Evolutionary conservation across 2,113 vertebrate genomes (phyloP).

Genomic region (Ibidorhyncha struthersii): DNA sequence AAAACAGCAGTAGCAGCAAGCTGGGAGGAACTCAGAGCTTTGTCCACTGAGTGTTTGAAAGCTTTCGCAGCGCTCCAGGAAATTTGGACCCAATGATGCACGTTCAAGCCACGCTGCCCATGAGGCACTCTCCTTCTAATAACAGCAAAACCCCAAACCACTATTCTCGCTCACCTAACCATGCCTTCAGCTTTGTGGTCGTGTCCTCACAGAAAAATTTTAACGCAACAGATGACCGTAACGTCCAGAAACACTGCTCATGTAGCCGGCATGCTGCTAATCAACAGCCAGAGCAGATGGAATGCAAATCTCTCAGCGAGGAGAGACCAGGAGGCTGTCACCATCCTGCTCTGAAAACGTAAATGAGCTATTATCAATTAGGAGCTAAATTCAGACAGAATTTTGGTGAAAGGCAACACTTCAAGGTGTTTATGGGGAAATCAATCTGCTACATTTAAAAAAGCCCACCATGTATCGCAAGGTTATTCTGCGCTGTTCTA

Average conservation of each 20-base stretch:
- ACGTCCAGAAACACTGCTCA: conserved; percentile 34
- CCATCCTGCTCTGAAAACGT: not conserved
- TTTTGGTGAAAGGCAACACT: conserved; percentile 50
- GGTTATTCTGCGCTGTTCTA: not conserved
- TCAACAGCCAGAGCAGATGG: conserved; percentile 54
- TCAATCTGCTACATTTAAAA: not conserved
- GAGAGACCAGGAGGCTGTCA: conserved; percentile 27
- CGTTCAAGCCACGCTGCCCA: fast-evolving
- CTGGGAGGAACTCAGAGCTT: not conserved
- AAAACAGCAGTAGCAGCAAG: not conserved
- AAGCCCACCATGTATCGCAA: fast-evolving
- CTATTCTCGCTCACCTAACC: not conserved
- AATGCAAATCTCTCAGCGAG: conserved; percentile 15
- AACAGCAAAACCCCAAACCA: not conserved
- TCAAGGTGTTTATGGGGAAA: not conserved
- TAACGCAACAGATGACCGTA: not conserved
- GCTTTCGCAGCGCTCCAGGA: fast-evolving
- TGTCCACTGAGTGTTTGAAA: not conserved
- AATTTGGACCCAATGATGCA: fast-evolving
- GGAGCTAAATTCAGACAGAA: conserved; percentile 42
- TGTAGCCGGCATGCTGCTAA: conserved; percentile 24
- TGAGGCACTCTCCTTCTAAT: not conserved
- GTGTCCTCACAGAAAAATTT: not conserved
- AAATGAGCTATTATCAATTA: conserved; percentile 54
- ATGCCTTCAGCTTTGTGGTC: not conserved